Evolutionary conservation across 2,797 vertebrate genomes (phyloP).

Genomic region (Sternotherus odoratus): DNA sequence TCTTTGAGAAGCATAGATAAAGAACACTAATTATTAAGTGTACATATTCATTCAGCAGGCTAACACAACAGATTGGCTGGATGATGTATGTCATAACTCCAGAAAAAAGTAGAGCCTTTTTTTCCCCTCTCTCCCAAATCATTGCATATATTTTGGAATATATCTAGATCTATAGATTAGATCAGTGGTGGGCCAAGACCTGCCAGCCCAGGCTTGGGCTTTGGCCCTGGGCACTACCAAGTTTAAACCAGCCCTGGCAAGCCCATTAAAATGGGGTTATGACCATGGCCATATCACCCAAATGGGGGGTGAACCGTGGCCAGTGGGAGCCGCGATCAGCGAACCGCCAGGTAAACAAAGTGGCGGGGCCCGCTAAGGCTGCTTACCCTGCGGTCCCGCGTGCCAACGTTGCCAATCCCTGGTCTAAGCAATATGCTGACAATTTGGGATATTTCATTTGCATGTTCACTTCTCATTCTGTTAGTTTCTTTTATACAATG

Average conservation of each 20-base stretch:
- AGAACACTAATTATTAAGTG: background rate
- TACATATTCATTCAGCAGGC: background rate
- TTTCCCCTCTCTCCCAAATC: background rate
- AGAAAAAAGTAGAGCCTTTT: background rate
- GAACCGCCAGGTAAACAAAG: too few species aligned
- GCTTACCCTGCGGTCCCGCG: too few species aligned
- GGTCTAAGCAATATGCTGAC: background rate
- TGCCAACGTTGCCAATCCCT: too few species aligned
- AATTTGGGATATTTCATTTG: constrained; percentile 43
- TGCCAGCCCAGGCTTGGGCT: too few species aligned
- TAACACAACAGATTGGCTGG: background rate
- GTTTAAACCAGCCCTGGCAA: too few species aligned
- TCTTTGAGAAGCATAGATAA: constrained; percentile 15
- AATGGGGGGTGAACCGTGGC: too few species aligned
- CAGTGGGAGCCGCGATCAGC: too few species aligned
- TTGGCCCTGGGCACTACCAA: too few species aligned
- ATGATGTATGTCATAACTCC: background rate
- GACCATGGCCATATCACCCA: too few species aligned
- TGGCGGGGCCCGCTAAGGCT: too few species aligned
- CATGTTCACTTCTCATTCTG: constrained; percentile 58
- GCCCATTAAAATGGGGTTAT: too few species aligned
- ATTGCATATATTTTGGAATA: background rate
- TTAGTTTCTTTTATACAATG: constrained; percentile 49
- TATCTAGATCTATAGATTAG: background rate
- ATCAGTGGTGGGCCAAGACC: too few species aligned